Evolutionary conservation across 2,888 invertebrate species (phyloP), one percentile per base, ranked within the genome.

Genomic region (Clunio marinus): DNA sequence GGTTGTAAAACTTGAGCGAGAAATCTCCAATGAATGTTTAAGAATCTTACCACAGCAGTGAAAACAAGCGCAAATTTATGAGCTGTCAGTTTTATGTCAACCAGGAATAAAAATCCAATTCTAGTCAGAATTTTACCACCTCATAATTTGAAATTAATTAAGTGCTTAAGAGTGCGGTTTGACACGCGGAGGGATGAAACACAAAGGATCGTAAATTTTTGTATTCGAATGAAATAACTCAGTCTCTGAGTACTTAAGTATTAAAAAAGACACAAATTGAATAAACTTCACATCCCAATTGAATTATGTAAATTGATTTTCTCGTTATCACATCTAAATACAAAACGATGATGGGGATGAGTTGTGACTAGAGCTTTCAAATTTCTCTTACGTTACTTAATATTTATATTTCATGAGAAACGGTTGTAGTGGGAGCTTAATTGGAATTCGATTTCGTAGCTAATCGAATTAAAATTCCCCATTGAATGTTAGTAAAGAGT

Each of bases 291-390:
- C 13, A 55, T 27, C 25, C 58, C 8, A 58, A 27, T 27, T 28
- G 27, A 58, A 27, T 58, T 58, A 27, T 58, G 15, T 8, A 58
- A 58, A 58, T 27, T 57, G 57, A 57, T 57, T 57, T 27, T 57
- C 24, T 57, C 57, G 57, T 57, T 57, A 57, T 57, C 57, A 22
- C 27, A 25, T 57, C 25, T 8, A 13, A 4, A 27, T 35, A 35
- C 8, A 35, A 13, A 35, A 13, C 4, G 35, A 35, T 35, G 51
- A 8, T 51, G 2, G 51, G 17, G 51, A 2, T 22, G 22, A 51
- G 22, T n/a, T n/a, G 41, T 2, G n/a, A 15, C n/a, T 3, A 41
- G 41, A 41, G 15, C n/a, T n/a, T n/a, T n/a, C n/a, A n/a, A n/a
- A n/a, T 22, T 17, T 51, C 22, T 51, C 51, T 22, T 51, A n/a